These are phyloP conservation scores for Heliconius ismenius DNA, from an alignment of 2,888 invertebrate genomes.

Conservation along the genomic window DNA sequence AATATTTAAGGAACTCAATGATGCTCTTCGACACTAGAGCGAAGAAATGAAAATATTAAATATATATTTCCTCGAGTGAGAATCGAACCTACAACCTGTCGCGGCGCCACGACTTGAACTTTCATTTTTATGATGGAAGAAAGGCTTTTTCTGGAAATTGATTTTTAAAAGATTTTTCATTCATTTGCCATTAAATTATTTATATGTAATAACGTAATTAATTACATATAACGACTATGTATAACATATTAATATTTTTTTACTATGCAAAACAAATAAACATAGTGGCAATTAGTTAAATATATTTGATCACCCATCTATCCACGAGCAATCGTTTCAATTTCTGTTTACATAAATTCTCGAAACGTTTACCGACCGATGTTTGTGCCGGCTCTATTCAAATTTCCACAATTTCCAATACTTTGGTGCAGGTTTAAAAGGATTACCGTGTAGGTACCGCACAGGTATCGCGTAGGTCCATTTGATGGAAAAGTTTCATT, in stretches of 20 bases:
- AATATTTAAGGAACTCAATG: too few relatives aligned
- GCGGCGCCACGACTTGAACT: too few relatives aligned
- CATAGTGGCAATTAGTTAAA: neutral
- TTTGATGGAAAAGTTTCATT: slow-evolving; percentile 22
- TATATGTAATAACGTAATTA: too few relatives aligned
- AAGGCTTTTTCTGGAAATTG: too few relatives aligned
- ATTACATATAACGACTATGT: neutral
- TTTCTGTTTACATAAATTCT: slow-evolving; percentile 31
- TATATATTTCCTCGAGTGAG: too few relatives aligned
- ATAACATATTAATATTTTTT: neutral
- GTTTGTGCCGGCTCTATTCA: slow-evolving; percentile 21
- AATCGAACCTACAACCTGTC: too few relatives aligned
- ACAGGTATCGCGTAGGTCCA: neutral
- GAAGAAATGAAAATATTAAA: too few relatives aligned
- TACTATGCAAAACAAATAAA: neutral
- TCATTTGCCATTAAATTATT: too few relatives aligned
- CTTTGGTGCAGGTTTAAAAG: slow-evolving; percentile 24
- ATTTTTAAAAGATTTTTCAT: too few relatives aligned
- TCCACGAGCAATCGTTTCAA: slow-evolving; percentile 19
- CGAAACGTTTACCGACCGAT: slow-evolving; percentile 16
- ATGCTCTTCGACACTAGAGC: too few relatives aligned
- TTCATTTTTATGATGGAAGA: too few relatives aligned
- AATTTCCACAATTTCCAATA: slow-evolving; percentile 30
- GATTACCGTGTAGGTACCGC: slow-evolving; percentile 20
- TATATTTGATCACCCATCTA: slow-evolving; percentile 7